Base-by-base conservation (phyloP, 2,113 vertebrate genomes). In the Passer montanus region DNA sequence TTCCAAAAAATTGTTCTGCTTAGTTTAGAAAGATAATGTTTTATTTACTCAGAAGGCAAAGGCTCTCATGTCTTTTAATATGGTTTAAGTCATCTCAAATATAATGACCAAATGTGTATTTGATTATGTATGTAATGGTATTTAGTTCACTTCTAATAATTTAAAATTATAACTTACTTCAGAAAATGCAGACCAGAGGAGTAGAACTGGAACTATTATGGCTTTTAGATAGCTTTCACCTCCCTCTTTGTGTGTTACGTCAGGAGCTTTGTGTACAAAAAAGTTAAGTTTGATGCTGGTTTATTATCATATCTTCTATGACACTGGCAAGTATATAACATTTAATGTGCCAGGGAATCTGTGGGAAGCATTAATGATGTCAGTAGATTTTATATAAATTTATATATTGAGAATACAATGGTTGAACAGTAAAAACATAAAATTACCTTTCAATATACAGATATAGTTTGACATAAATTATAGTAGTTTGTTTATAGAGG, bases 341-440 rank as follows among this genome's bases (percentile, higher is more conserved):
- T 88, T 63, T 91, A 94, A 86, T 89, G 50, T 91, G 55, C 67
- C 55, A 43, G 28, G n/a, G 95, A 93, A 83, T 88, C 87, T 83
- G 47, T 80, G 58, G 55, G 82, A 94, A 75, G 68, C 56, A 49
- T 50, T 70, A 62, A 53, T 89, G 77, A 15, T 70, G 26, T 87
- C 59, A 83, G 17, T 74, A 55, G 55, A 26, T 55, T 89, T 87
- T 89, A 78, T 64, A 37, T 66, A 53, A 55, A 33, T 55, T 55
- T 55, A 33, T 55, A 33, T 55, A 55, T 31, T 55, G 16, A 75
- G 77, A 69, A 67, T 49, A 50, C 9, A 64, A 0, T 88, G 41
- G 16, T 66, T 74, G 82, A 75, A 92, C 55, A 30, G 44, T 82
- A 63, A 94, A 93, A 94, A 46, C 31, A 22, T 30, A 73, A 22